Base-by-base conservation (phyloP, 2,113 vertebrate species). In the Anguilla japonica region DNA sequence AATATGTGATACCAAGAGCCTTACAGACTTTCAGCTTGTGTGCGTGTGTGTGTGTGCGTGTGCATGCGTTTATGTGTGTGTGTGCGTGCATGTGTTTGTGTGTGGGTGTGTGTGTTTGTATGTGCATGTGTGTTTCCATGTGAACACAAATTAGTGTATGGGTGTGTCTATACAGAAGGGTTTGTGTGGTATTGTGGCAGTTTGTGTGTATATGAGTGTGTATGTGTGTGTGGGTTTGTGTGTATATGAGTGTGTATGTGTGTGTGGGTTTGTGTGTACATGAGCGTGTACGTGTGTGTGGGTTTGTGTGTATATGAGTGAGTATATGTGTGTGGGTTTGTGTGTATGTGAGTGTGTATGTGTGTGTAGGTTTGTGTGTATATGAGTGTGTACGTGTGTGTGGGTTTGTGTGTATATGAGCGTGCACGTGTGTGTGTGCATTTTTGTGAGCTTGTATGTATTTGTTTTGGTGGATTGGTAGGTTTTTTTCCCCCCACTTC, bases 11-110 rank as follows among this genome's bases (percentile, higher is more conserved):
- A 26, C 60, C 60, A 67, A 26, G 20, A 26, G 60, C 26, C 22
- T 67, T 92, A 88, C 89, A 86, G 86, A 91, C 84, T 89, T 91
- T 89, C 90, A 86, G 82, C 83, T 89, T 88, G 60, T 88, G 88
- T 81, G 29, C 22, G 39, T 57, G 16, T 57, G 5, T 41, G 43
- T 46, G 22, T 63, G 83, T 63, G 83, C 41, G 75, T 18, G 40
- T 46, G 43, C 2, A 8, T 46, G 43, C 8, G 43, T 46, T 4
- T 46, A 8, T 46, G 43, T 46, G 43, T 26, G 79, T 56, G 1
- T 71, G 79, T 13, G 41, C 84, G 14, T 3, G 13, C 22, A 0
- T 41, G 41, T 22, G 79, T 81, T n/a, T 46, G 4, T 46, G 43
- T 46, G 43, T 46, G 43, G 4, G 43, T 46, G 43, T 46, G 43